Base-by-base conservation (phyloP, 1,140 invertebrate genomes). In the Drosophila ogumai region DNA sequence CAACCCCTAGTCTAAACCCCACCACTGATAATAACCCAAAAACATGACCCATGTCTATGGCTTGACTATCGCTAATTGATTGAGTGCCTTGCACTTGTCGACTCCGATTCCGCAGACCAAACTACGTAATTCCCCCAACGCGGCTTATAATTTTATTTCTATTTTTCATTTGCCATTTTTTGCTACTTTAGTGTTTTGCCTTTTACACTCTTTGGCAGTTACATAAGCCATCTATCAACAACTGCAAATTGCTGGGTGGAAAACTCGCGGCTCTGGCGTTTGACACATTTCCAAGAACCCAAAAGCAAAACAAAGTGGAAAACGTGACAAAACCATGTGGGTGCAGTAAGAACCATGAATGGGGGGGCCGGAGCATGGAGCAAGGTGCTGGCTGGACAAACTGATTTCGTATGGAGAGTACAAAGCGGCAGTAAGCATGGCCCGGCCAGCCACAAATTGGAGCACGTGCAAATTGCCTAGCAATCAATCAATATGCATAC, bases 401-500 rank as follows among this genome's bases (percentile, higher is more conserved):
- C 57, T 79, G 57, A 79, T 79, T 79, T 74, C 36, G 50, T 79
- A 80, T 80, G 77, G 61, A 64, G 40, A 31, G 63, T 67, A 64
- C 75, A 60, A 44, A 67, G 46, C 57, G 72, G 63, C 59, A 61
- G 78, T 41, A 69, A 69, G 19, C 52, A 63, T 47, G 63, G 44
- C 56, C 57, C 44, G 22, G 46, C 46, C 66, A 43, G 46, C 46
- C 61, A 75, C 76, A 78, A 82, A 79, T 74, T 82, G 60, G 79
- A 82, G 79, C 79, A 82, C 76, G 76, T 79, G 76, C 75, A 78
- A 79, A 78, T 79, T 79, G 75, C 41, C 72, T 54, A 66, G 49
- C 59, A 79, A 82, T 82, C 77, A 81, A 85, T 85, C 77, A 85
- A 78, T 81, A 75, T 81, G 81, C 81, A 85, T 77, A 85, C 31